Conservation (phyloP, 2,113 vertebrate species). For the Toxostoma redivivum region DNA sequence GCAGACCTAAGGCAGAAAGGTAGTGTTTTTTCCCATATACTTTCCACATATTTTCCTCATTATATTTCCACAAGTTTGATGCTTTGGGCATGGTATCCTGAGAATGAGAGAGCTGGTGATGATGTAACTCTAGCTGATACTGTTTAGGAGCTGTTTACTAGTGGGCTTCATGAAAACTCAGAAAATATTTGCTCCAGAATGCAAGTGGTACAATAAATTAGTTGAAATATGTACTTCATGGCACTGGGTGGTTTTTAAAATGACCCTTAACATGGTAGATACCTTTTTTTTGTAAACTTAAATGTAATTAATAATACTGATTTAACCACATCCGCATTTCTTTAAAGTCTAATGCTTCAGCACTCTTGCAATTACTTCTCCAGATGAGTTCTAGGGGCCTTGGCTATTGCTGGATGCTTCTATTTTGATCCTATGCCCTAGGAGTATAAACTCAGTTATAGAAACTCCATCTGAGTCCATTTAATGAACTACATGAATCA, state of each 20-base stretch:
- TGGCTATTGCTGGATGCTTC: constrained; percentile 45
- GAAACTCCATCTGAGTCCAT: constrained; percentile 38
- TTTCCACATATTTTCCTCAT: background rate
- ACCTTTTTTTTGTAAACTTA: background rate
- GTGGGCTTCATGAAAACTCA: background rate
- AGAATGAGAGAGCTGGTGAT: background rate
- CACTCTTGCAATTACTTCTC: constrained; percentile 8
- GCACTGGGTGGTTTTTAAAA: background rate
- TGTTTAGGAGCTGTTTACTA: background rate
- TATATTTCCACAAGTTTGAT: background rate
- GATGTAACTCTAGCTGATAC: background rate
- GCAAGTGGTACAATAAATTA: background rate
- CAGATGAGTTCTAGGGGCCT: constrained; percentile 1
- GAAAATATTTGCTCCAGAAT: background rate
- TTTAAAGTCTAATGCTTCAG: background rate
- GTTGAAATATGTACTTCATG: background rate
- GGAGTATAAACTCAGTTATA: constrained; percentile 24
- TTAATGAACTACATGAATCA: constrained; percentile 54
- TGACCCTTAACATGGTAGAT: background rate
- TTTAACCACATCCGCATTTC: background rate
- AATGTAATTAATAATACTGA: constrained; percentile 25
- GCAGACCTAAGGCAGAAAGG: background rate
- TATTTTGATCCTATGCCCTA: constrained; percentile 6
- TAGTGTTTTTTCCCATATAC: background rate
- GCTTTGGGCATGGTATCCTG: background rate